A percentile compares a stretch with the other conserved stretches of the same genome.
Evolutionary conservation across 2,113 vertebrate genomes (phyloP).

Genomic region (Anhinga rufa): DNA sequence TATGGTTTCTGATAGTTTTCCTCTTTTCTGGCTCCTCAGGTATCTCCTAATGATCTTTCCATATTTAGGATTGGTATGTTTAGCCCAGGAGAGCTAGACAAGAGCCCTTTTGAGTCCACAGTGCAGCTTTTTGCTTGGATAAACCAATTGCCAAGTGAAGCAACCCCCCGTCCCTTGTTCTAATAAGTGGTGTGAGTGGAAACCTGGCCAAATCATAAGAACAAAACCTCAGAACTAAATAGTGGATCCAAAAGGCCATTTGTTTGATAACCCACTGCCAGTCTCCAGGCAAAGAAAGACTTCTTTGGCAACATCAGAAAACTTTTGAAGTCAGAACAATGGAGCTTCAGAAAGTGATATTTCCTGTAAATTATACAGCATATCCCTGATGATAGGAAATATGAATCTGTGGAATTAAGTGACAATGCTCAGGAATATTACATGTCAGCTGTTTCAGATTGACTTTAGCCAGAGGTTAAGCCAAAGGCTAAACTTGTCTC

Average conservation of each 20-base stretch:
- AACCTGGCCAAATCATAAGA: neutral
- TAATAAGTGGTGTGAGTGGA: neutral
- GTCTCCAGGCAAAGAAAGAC: neutral
- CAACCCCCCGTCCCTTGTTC: neutral
- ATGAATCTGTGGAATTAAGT: neutral
- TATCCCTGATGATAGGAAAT: neutral
- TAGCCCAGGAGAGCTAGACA: neutral
- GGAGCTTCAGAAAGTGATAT: neutral
- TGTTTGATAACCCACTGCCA: neutral
- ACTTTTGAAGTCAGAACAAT: neutral
- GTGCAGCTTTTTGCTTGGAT: neutral
- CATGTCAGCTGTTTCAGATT: neutral
- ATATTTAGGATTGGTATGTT: neutral
- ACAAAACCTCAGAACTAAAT: neutral
- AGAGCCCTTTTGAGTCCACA: neutral
- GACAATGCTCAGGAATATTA: neutral
- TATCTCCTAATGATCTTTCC: neutral
- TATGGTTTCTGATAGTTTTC: neutral
- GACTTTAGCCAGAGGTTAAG: slow-evolving; percentile 6
- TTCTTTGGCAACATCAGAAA: neutral
- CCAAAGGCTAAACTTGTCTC: neutral
- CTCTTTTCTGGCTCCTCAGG: neutral
- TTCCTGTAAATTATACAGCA: neutral
- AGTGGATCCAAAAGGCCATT: neutral
- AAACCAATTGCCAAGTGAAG: neutral